Evolutionary conservation across 2,888 invertebrate species (phyloP), one percentile per base, ranked within the genome.

Genomic region (Leptinotarsa juncta): DNA sequence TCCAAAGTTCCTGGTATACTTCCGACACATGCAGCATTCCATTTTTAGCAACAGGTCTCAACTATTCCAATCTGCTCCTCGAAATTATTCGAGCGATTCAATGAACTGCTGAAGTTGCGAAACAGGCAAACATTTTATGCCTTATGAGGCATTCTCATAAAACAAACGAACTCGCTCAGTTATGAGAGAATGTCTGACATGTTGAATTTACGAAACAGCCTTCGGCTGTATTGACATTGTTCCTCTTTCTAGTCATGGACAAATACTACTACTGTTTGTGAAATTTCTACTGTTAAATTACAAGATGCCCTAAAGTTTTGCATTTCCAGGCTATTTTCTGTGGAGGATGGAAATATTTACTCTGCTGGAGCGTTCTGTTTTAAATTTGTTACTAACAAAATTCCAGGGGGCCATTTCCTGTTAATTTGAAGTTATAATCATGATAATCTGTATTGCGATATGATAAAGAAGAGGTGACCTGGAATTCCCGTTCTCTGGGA

Each of bases 131-230:
- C n/a, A 55, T 68, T 68, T 69, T 55, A 57, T 69, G 42, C 69
- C 57, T 57, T 69, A 57, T 20, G 57, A 57, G 68, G 68, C 68
- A 69, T 42, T 69, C 69, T 57, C 69, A 57, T 69, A 69, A 69
- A 69, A 69, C 69, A 69, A 69, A 69, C 69, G 48, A 69, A 57
- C 69, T 62, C 42, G 26, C 32, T 69, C 69, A 60, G 69, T 69
- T 69, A 69, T 69, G 69, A 69, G 62, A 62, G 57, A 69, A 48
- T 60, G 57, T 42, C 69, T 69, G 69, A 69, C 69, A 69, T 69
- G 69, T 57, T 69, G 69, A 57, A 57, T 69, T 69, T 57, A 69
- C 69, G 53, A 23, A 69, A 57, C 32, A 57, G 57, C 49, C 57
- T 55, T 12, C 18, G 42, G 62, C 26, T 16, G 62, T 62, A 62